Percentiles rank a stretch among this genome's conserved stretches.
Evolutionary conservation across 2,888 invertebrate species (phyloP).

Genomic region (Exephanes ischioxanthus): DNA sequence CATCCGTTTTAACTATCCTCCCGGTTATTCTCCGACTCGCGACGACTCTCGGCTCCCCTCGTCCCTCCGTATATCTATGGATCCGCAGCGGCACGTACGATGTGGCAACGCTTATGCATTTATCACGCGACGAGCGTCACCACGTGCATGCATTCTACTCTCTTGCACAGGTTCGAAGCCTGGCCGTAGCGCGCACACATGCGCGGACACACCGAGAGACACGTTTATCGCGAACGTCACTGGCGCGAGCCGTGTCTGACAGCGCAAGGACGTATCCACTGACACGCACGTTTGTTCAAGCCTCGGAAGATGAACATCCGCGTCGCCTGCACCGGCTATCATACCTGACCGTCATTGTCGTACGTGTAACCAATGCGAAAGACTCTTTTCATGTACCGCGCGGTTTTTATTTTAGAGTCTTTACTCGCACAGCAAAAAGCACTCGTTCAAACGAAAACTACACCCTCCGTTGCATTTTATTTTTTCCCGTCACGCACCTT

Average conservation of each 20-base stretch:
- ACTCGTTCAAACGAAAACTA: not conserved
- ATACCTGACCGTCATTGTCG: slow-evolving; percentile 14
- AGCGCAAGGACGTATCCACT: slow-evolving; percentile 66
- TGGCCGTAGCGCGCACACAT: not conserved
- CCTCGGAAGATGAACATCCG: slow-evolving; percentile 65
- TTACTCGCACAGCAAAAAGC: not conserved
- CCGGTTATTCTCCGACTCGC: slow-evolving; percentile 45
- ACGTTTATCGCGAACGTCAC: slow-evolving; percentile 61
- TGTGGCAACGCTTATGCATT: slow-evolving; percentile 66
- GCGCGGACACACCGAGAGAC: slow-evolving; percentile 37
- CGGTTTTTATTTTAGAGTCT: not conserved
- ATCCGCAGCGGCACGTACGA: slow-evolving; percentile 33
- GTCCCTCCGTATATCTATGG: slow-evolving; percentile 19
- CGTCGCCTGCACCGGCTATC: slow-evolving; percentile 45
- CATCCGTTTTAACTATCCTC: slow-evolving; percentile 57
- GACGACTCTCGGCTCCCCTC: slow-evolving; percentile 5
- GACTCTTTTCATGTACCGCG: not conserved
- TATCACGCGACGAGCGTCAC: slow-evolving; percentile 66
- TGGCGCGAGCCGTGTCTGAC: slow-evolving; percentile 60
- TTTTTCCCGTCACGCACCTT: not conserved
- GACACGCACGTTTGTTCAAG: slow-evolving; percentile 68
- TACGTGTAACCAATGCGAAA: not conserved
- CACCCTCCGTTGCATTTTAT: not conserved
- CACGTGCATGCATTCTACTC: slow-evolving; percentile 28
- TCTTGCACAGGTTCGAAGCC: not conserved